Percentiles rank a stretch among this genome's conserved stretches.
phyloP scores from a whole-genome alignment of 2,113 vertebrate genomes.

The Epinephelus moara region DNA sequence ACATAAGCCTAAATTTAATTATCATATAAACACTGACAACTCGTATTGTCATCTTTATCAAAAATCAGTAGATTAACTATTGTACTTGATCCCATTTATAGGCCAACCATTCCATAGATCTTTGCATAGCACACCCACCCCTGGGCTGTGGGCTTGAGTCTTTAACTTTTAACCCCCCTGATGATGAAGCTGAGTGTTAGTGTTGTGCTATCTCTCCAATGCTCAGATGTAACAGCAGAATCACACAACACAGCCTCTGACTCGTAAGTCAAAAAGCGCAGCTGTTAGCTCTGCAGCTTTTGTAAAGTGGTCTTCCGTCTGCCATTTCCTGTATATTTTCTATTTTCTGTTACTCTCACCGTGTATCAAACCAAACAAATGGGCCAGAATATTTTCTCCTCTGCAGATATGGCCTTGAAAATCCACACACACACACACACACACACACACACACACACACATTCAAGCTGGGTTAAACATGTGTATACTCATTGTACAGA shows the following conservation, averaged over 20 bases:
- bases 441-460: neutral
- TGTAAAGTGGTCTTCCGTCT: slow-evolving; percentile 11
- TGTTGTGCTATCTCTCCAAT: neutral
- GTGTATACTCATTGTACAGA: neutral
- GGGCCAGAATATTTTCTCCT: neutral
- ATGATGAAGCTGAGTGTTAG: neutral
- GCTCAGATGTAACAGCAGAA: neutral
- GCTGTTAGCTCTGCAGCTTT: neutral
- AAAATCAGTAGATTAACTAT: too few relatives aligned
- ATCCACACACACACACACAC: neutral
- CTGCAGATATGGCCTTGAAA: neutral
- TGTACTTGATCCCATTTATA: too few relatives aligned
- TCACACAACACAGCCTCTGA: slow-evolving; percentile 9
- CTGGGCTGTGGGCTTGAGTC: too few relatives aligned
- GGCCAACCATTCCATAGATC: too few relatives aligned
- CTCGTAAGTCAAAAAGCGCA: neutral
- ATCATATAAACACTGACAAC: too few relatives aligned
- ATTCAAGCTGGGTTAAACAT: neutral
- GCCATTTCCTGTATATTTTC: neutral
- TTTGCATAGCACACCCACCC: too few relatives aligned
- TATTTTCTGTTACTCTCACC: neutral
- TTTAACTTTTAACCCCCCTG: too few relatives aligned
- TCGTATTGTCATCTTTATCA: too few relatives aligned
- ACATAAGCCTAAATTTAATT: too few relatives aligned
- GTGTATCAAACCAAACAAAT: slow-evolving; percentile 18